Percentiles rank a stretch among this genome's conserved stretches.
These are phyloP conservation scores for Campopleginae sp. DNA, from an alignment of 2,888 invertebrate genomes.

Conservation along the genomic window DNA sequence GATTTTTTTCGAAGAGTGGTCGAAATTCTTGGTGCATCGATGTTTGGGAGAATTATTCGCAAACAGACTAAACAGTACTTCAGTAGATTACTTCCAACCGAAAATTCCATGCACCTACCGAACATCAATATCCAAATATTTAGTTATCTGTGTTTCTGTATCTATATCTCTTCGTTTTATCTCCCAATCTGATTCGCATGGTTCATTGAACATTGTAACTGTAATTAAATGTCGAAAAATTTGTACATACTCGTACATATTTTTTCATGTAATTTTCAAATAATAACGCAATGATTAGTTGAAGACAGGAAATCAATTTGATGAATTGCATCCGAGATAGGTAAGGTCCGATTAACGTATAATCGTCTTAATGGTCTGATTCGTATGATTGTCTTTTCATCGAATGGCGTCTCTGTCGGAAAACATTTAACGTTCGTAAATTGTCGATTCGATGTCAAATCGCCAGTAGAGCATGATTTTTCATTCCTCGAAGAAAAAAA, in stretches of 20 bases:
- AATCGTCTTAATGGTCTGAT: neutral
- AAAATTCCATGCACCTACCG: neutral
- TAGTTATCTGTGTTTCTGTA: neutral
- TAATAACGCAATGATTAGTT: neutral
- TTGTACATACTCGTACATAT: neutral
- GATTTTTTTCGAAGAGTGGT: neutral
- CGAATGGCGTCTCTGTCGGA: neutral
- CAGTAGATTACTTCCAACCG: neutral
- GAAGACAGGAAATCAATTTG: conserved; percentile 11
- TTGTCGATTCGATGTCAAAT: neutral
- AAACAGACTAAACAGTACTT: neutral
- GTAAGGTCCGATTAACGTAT: neutral
- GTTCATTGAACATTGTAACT: neutral
- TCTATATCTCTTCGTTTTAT: neutral
- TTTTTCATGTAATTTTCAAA: neutral
- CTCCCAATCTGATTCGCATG: neutral
- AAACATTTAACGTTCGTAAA: neutral
- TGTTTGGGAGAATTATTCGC: neutral
- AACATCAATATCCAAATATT: neutral
- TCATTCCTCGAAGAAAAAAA: neutral
- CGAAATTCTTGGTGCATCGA: neutral
- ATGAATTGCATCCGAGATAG: neutral
- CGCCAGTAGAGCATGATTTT: neutral
- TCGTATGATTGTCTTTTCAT: neutral
- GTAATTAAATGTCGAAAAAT: neutral